These are phyloP conservation scores for Penaeus monodon DNA, from an alignment of 2,888 invertebrate species.

Conservation along the genomic window DNA sequence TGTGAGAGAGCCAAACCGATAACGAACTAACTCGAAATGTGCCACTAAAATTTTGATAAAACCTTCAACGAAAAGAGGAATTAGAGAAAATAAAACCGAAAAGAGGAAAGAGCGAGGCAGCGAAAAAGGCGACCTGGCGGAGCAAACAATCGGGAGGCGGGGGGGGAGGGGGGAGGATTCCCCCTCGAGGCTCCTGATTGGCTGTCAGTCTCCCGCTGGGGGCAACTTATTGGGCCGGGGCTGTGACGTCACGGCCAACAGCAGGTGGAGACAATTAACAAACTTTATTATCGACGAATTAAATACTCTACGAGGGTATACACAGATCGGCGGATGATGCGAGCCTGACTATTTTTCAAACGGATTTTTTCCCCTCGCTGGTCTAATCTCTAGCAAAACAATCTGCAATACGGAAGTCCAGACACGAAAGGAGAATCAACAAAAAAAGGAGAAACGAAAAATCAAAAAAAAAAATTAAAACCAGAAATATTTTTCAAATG, in stretches of 20 bases:
- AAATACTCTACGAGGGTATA: slow-evolving; percentile 10
- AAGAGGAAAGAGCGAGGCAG: slow-evolving; percentile 19
- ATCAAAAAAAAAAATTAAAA: too few relatives aligned
- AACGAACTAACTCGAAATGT: too few relatives aligned
- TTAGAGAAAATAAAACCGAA: background rate
- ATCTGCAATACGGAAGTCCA: too few relatives aligned
- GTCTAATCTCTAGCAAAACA: too few relatives aligned
- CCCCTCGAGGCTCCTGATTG: slow-evolving; percentile 29
- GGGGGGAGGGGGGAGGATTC: background rate
- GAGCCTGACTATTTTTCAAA: background rate
- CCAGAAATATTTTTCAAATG: too few relatives aligned
- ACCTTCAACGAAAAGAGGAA: background rate
- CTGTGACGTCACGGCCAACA: slow-evolving; percentile 27
- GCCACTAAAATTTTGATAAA: background rate
- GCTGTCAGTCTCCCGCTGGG: slow-evolving; percentile 37
- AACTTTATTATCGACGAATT: slow-evolving; percentile 26
- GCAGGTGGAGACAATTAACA: slow-evolving; percentile 33
- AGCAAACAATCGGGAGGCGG: too few relatives aligned
- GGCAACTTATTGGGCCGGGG: slow-evolving; percentile 27
- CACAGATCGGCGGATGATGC: background rate
- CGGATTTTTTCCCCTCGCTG: background rate
- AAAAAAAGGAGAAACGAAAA: too few relatives aligned
- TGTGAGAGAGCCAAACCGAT: too few relatives aligned
- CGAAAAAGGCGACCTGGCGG: background rate
- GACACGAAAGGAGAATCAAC: too few relatives aligned